phyloP scores from a whole-genome alignment of 2,797 vertebrate species.

The Notoglanidium macrostoma region DNA sequence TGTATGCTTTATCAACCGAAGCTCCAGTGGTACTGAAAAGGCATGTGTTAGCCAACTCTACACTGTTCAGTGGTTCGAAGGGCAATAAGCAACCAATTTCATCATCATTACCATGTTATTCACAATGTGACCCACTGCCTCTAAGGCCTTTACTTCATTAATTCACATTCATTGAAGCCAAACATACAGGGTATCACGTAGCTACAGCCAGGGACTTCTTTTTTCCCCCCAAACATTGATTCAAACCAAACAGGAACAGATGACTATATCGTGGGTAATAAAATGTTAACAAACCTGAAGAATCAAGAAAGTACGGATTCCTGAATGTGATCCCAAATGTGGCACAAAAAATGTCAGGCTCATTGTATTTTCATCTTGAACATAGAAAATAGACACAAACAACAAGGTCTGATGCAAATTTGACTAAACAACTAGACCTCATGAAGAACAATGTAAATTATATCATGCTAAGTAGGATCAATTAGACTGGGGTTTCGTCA shows the following conservation, averaged over 20 bases:
- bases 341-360: neutral
- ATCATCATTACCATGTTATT: neutral
- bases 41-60: neutral
- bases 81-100: neutral
- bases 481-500: neutral
- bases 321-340: neutral
- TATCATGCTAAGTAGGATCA: neutral
- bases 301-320: neutral
- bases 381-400: neutral
- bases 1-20: constrained; percentile 18
- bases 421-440: neutral
- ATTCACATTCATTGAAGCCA: neutral
- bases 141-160: neutral
- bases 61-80: neutral
- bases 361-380: neutral
- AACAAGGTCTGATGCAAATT: neutral
- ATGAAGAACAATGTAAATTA: neutral
- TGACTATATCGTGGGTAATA: neutral
- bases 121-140: constrained; percentile 1
- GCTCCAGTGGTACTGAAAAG: neutral
- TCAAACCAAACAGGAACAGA: neutral
- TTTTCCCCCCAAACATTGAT: neutral
- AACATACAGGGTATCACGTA: neutral
- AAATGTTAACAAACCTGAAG: neutral
- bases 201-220: neutral